Conservation (phyloP, 2,888 invertebrate species). For the Limnephilus marmoratus region DNA sequence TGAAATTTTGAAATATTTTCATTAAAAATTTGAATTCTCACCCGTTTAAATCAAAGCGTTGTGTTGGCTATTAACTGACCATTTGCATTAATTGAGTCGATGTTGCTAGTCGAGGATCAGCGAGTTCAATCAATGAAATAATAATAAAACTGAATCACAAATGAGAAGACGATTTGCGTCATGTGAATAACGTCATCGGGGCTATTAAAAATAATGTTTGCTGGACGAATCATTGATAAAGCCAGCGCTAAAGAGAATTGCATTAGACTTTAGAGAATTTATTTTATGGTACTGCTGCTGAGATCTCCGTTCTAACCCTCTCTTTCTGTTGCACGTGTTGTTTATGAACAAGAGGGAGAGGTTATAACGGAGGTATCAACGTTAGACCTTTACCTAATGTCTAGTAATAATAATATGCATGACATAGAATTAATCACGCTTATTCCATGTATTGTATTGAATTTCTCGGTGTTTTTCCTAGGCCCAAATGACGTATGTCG, state of each 20-base stretch:
- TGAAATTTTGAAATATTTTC: not conserved
- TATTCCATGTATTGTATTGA: not conserved
- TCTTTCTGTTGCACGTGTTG: not conserved
- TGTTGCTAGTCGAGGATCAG: constrained; percentile 3
- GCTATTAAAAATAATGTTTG: constrained; percentile 19
- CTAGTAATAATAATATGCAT: not conserved
- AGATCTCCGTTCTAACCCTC: not conserved
- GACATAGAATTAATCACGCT: not conserved
- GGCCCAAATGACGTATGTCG: not conserved
- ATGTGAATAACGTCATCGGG: constrained; percentile 37
- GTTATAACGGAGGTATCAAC: not conserved
- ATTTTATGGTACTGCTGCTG: not conserved
- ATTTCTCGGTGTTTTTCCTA: not conserved
- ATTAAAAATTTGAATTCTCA: not conserved
- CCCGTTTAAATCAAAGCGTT: not conserved
- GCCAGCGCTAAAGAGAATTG: not conserved
- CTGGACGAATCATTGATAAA: not conserved
- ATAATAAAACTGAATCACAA: not conserved
- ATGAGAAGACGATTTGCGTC: constrained; percentile 26
- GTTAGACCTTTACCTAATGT: not conserved
- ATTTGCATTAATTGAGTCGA: constrained; percentile 14
- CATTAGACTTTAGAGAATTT: not conserved
- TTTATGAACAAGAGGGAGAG: not conserved
- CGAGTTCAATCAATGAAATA: constrained; percentile 16
- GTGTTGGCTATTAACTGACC: not conserved